Percentiles rank a stretch among this genome's conserved stretches.
Evolutionary conservation across 2,888 invertebrate species (phyloP).

Genomic region (Cantharis rustica): DNA sequence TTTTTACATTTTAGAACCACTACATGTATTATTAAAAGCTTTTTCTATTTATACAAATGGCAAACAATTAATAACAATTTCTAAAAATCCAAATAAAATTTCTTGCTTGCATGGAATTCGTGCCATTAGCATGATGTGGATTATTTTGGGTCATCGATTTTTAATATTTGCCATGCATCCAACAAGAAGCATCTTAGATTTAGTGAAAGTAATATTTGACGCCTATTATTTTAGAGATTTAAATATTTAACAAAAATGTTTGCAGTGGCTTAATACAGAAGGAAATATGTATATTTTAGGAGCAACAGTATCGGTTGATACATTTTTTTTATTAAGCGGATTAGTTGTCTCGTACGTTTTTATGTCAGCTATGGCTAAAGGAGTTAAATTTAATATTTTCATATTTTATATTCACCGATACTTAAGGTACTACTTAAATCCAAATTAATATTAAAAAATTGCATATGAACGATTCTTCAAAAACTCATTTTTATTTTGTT

Average conservation of each 20-base stretch:
- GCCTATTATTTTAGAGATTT: background rate
- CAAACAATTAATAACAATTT: slow-evolving; percentile 49
- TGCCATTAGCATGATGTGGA: slow-evolving; percentile 56
- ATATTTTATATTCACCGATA: background rate
- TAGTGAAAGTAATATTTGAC: background rate
- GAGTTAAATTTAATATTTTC: background rate
- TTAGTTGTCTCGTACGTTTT: slow-evolving; percentile 59
- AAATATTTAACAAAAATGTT: background rate
- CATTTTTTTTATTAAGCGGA: slow-evolving; percentile 68
- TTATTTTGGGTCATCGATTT: slow-evolving; percentile 54
- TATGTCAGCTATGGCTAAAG: background rate
- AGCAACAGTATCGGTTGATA: slow-evolving; percentile 64
- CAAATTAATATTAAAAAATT: background rate
- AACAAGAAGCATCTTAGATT: slow-evolving; percentile 8
- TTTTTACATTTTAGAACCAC: background rate
- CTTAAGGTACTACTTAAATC: background rate
- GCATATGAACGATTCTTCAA: background rate
- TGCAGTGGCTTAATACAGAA: background rate
- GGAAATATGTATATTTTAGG: slow-evolving; percentile 3
- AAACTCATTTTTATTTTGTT: background rate
- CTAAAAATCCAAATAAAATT: slow-evolving; percentile 42
- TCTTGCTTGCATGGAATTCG: slow-evolving; percentile 55
- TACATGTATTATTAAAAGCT: slow-evolving; percentile 2
- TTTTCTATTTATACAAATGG: slow-evolving; percentile 56
- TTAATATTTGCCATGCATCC: slow-evolving; percentile 12